These are phyloP conservation scores for Hermaeophaga mercurialis DNA, from an alignment of 2,888 invertebrate species.

Conservation along the genomic window DNA sequence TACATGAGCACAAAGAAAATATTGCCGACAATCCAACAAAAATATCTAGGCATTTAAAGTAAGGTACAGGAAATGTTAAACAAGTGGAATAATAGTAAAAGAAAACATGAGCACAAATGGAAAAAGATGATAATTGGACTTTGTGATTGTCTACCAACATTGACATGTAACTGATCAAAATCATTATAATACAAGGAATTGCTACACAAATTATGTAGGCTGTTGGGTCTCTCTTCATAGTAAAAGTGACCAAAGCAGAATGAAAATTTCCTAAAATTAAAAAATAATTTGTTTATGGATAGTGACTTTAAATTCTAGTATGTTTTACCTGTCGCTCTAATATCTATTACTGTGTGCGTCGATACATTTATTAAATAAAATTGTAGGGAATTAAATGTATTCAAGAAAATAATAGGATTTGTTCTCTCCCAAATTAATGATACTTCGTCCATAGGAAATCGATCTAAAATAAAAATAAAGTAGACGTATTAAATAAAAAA, in stretches of 20 bases:
- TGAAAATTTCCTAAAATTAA: constrained; percentile 44
- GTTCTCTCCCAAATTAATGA: constrained; percentile 39
- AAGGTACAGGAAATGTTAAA: constrained; percentile 27
- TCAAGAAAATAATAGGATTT: constrained; percentile 33
- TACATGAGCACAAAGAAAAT: constrained; percentile 37
- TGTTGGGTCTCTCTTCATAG: constrained; percentile 35
- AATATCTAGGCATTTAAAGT: constrained; percentile 42
- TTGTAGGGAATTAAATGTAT: constrained; percentile 33
- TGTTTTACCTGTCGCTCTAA: constrained; percentile 41
- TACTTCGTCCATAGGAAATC: constrained; percentile 47
- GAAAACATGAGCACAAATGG: constrained; percentile 28
- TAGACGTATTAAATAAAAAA: background rate
- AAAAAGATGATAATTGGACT: constrained; percentile 29
- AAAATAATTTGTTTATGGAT: background rate
- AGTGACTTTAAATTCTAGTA: no score
- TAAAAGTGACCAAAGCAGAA: constrained; percentile 38
- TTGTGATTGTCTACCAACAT: constrained; percentile 39
- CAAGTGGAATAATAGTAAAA: constrained; percentile 35
- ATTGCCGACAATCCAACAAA: constrained; percentile 37
- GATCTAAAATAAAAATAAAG: constrained; percentile 38
- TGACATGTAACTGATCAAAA: constrained; percentile 40
- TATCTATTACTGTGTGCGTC: constrained; percentile 37
- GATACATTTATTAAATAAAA: constrained; percentile 42
- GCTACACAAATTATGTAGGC: constrained; percentile 41
- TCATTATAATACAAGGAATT: constrained; percentile 39